These are phyloP conservation scores for Pterocles burchelli DNA, from an alignment of 2,113 vertebrate genomes.

Conservation along the genomic window DNA sequence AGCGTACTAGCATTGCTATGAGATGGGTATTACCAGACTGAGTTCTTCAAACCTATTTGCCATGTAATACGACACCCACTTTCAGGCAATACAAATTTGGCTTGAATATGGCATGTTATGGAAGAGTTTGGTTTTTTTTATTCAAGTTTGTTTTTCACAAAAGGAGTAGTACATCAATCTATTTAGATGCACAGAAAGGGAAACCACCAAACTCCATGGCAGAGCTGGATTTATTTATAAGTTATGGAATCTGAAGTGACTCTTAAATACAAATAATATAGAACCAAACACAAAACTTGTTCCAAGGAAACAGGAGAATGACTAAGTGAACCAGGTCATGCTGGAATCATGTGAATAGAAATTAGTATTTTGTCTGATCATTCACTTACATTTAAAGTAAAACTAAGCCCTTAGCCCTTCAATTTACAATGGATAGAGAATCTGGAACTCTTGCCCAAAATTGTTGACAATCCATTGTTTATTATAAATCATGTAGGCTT, in stretches of 20 bases:
- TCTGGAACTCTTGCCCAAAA: background rate
- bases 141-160: background rate
- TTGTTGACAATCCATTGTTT: background rate
- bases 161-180: background rate
- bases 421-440: background rate
- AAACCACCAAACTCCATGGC: background rate
- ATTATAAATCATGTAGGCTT: background rate
- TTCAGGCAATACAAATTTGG: background rate
- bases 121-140: background rate
- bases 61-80: background rate
- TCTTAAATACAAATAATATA: background rate
- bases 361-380: background rate
- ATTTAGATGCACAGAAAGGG: background rate
- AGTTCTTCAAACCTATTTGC: background rate
- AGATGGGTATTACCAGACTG: background rate
- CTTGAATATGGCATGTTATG: background rate
- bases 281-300: conserved; percentile 7
- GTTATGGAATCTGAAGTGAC: background rate
- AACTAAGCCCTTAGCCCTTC: background rate
- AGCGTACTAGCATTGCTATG: background rate
- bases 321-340: background rate
- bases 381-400: background rate
- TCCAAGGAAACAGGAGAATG: background rate
- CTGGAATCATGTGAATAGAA: conserved; percentile 6
- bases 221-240: conserved; percentile 13